A percentile compares a stretch with the other conserved stretches of the same genome.
These are phyloP conservation scores for Myotis lucifugus DNA, from an alignment of 2,113 vertebrate genomes.

Conservation along the genomic window DNA sequence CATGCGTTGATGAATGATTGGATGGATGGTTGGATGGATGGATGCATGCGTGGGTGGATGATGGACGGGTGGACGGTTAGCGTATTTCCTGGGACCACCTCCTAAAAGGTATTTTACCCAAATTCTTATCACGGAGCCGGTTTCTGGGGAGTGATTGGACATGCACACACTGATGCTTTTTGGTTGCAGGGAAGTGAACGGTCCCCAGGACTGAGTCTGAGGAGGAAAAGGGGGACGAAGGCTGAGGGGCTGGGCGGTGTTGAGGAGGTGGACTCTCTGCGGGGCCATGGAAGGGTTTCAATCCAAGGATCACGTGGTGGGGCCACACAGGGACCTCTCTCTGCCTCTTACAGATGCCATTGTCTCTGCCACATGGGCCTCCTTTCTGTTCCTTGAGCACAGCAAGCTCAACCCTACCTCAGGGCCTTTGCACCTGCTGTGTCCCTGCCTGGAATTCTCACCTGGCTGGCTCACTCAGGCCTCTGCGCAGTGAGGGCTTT, in stretches of 20 bases:
- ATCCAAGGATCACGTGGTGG: not conserved
- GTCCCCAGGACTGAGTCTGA: not conserved
- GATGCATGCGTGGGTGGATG: accelerated
- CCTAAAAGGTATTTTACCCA: not conserved
- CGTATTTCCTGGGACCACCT: not conserved
- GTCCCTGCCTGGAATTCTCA: not conserved
- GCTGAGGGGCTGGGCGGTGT: accelerated
- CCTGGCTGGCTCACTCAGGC: not conserved
- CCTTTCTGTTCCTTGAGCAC: not conserved
- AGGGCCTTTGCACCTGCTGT: not conserved
- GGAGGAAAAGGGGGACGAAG: not conserved
- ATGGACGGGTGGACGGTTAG: not conserved
- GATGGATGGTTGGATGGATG: not conserved
- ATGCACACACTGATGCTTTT: not conserved
- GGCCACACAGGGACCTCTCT: not conserved
- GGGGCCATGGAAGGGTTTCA: not conserved
- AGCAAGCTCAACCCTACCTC: not conserved
- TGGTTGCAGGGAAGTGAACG: too few relatives aligned
- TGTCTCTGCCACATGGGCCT: not conserved
- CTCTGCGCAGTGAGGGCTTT: not conserved
- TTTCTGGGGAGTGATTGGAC: not conserved
- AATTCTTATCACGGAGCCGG: not conserved
- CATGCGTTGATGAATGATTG: accelerated
- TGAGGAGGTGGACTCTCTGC: accelerated
- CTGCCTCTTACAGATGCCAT: not conserved